phyloP scores from a whole-genome alignment of 2,797 vertebrate genomes.

The Dendrocincla tyrannina region DNA sequence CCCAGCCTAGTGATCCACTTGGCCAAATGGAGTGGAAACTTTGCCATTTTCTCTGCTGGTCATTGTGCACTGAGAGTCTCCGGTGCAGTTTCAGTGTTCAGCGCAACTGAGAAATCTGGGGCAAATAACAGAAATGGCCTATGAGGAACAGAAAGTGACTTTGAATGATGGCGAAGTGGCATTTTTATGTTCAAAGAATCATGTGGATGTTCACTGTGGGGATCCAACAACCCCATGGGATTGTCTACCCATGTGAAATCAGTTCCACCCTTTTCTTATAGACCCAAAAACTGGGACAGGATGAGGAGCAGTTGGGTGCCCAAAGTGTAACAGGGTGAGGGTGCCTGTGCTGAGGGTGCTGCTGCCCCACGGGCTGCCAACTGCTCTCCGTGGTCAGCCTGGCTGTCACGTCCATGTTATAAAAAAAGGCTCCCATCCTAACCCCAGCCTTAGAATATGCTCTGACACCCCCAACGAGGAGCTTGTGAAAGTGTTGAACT shows the following conservation, averaged over 20 bases:
- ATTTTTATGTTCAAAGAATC: background rate
- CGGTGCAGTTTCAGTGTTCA: background rate
- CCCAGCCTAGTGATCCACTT: background rate
- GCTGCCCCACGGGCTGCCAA: fast-evolving
- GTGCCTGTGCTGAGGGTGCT: background rate
- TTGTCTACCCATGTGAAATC: fast-evolving
- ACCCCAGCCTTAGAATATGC: background rate
- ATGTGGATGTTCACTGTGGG: background rate
- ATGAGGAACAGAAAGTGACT: background rate
- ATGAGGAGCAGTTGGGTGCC: background rate
- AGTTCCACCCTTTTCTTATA: background rate
- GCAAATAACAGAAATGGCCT: background rate
- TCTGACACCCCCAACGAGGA: background rate
- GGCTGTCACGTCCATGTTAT: background rate
- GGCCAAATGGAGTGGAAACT: background rate
- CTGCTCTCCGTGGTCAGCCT: background rate
- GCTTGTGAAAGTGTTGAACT: background rate
- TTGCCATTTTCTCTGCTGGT: background rate
- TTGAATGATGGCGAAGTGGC: fast-evolving
- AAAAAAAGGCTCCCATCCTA: background rate
- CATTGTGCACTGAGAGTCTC: background rate
- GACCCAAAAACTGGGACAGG: background rate
- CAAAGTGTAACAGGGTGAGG: fast-evolving
- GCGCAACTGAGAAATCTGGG: background rate
- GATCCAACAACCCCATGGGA: fast-evolving